A percentile compares a stretch with the other conserved stretches of the same genome.
Conservation (phyloP, 2,113 vertebrate species). For the Otolemur garnettii region DNA sequence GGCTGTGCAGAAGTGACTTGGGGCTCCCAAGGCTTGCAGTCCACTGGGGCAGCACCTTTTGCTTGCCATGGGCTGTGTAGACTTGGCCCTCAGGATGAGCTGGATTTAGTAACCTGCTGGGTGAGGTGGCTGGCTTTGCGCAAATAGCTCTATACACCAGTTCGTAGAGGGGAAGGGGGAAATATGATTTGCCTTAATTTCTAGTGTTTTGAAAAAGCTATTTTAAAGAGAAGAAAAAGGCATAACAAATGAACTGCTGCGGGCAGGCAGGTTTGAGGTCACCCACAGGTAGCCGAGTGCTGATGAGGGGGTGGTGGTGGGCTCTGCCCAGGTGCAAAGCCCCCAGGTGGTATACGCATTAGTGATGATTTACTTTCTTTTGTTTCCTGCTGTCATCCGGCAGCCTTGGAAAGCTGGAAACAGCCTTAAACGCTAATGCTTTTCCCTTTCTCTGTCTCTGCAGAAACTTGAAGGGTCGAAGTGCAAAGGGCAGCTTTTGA, state of each 20-base stretch:
- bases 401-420: not conserved
- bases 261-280: not conserved
- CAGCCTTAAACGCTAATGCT: conserved; percentile 11
- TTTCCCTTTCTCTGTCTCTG: conserved; percentile 54
- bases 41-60: rapidly evolving
- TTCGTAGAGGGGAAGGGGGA: not conserved
- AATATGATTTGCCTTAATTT: not conserved
- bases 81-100: not conserved
- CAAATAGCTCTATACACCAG: not conserved
- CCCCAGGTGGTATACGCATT: rapidly evolving
- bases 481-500: conserved; percentile 94
- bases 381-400: not conserved
- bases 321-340: rapidly evolving
- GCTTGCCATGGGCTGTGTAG: not conserved
- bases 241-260: rapidly evolving
- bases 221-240: not conserved
- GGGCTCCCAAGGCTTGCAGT: not conserved
- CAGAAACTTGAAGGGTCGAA: conserved; percentile 97
- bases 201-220: not conserved
- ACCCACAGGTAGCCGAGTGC: not conserved
- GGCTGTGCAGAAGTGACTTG: rapidly evolving
- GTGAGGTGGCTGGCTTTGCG: not conserved
- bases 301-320: not conserved
- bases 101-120: rapidly evolving
- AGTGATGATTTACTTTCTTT: not conserved